Evolutionary conservation across 2,113 vertebrate genomes (phyloP).

Genomic region (Oreochromis tanganicae): DNA sequence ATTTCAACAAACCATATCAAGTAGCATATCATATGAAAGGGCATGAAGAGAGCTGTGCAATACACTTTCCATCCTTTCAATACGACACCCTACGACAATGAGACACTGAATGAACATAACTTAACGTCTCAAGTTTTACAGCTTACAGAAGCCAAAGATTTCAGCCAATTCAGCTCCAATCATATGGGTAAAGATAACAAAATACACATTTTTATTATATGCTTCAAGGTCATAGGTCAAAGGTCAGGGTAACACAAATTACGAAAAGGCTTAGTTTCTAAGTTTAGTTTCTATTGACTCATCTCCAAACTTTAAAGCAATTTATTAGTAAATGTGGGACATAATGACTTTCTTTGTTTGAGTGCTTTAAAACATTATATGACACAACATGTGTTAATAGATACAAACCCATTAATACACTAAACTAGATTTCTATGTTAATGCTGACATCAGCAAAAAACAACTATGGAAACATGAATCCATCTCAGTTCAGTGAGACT

Average conservation of each 20-base stretch:
- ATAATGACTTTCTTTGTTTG: not conserved
- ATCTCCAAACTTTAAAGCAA: not conserved
- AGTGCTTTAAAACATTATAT: not conserved
- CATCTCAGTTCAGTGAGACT: not conserved
- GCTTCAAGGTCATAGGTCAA: not conserved
- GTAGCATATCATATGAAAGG: accelerated
- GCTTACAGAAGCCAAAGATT: not conserved
- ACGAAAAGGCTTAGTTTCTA: not conserved
- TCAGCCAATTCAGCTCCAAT: not conserved
- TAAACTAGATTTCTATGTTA: not conserved
- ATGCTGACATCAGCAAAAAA: accelerated
- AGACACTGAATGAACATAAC: not conserved
- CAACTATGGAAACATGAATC: not conserved
- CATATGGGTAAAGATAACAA: not conserved
- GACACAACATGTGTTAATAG: too few relatives aligned
- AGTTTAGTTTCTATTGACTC: not conserved
- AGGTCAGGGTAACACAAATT: not conserved
- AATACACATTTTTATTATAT: not conserved
- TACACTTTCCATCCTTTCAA: not conserved
- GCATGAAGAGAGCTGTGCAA: not conserved
- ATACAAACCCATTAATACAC: not conserved
- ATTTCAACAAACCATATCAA: not conserved
- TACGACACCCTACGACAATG: accelerated
- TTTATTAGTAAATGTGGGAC: not conserved
- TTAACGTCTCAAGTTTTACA: not conserved